Percentiles rank a stretch among this genome's conserved stretches.
These are phyloP conservation scores for Mythimna impura DNA, from an alignment of 2,888 invertebrate species.

Conservation along the genomic window DNA sequence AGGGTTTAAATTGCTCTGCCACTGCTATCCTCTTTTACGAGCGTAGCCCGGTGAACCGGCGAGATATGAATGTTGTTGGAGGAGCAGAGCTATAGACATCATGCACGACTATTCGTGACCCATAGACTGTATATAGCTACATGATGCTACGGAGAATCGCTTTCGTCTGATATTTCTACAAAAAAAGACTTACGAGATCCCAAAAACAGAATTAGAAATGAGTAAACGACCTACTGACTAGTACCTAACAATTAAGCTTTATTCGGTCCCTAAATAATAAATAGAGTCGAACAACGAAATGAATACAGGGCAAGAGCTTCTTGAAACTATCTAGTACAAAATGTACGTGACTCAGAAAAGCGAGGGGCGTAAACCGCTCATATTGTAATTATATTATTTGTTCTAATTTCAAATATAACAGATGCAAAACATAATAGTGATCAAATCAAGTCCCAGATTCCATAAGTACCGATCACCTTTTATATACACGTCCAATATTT, in stretches of 20 bases:
- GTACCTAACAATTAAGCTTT: not conserved
- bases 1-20: slow-evolving; percentile 20
- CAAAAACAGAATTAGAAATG: slow-evolving; percentile 32
- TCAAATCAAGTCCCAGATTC: not conserved
- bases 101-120: not conserved
- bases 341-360: slow-evolving; percentile 19
- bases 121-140: not conserved
- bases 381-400: slow-evolving; percentile 1
- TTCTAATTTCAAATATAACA: slow-evolving; percentile 5
- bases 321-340: slow-evolving; percentile 19
- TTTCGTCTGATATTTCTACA: not conserved
- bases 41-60: not conserved
- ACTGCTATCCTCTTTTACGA: slow-evolving; percentile 23
- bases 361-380: slow-evolving; percentile 23
- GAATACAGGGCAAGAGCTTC: slow-evolving; percentile 20
- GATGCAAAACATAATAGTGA: not conserved
- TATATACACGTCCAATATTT: not conserved
- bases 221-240: slow-evolving; percentile 9
- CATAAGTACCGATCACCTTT: not conserved
- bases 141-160: not conserved
- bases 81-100: not conserved
- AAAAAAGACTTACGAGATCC: not conserved
- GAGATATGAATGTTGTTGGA: not conserved
- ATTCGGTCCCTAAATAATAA: slow-evolving; percentile 22
- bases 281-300: slow-evolving; percentile 25